Conservation (phyloP, 2,888 invertebrate genomes). For the Dioctria rufipes region DNA sequence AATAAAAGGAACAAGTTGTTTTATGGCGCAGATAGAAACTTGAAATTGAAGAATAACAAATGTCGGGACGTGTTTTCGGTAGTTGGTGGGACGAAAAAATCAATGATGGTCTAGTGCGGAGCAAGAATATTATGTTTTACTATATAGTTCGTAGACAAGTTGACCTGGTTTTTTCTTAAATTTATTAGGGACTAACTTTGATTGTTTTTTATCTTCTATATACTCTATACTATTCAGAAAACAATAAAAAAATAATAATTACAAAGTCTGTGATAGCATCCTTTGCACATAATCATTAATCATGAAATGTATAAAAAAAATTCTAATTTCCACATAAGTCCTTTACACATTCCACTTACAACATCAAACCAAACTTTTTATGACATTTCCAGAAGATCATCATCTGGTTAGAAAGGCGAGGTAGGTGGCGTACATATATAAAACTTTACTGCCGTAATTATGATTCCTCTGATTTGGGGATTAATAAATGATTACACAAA, state of each 20-base stretch:
- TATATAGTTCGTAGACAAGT: slow-evolving; percentile 14
- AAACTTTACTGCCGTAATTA: slow-evolving; percentile 56
- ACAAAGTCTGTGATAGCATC: slow-evolving; percentile 28
- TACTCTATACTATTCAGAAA: too few species aligned
- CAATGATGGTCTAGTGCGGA: slow-evolving; percentile 7
- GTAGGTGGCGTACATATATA: slow-evolving; percentile 42
- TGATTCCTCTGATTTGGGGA: slow-evolving; percentile 53
- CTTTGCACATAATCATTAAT: not conserved
- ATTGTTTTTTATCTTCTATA: not conserved
- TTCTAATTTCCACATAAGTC: slow-evolving; percentile 52
- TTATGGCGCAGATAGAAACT: slow-evolving; percentile 52
- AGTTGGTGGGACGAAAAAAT: slow-evolving; percentile 14
- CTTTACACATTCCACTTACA: slow-evolving; percentile 55
- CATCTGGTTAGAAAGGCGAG: not conserved
- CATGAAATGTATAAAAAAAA: too few species aligned
- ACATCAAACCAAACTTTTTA: not conserved
- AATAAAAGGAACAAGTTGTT: slow-evolving; percentile 30
- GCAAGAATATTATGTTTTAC: slow-evolving; percentile 16
- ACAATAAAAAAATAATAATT: slow-evolving; percentile 17
- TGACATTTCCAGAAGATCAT: not conserved
- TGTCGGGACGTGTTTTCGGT: slow-evolving; percentile 38
- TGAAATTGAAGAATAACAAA: slow-evolving; percentile 53
- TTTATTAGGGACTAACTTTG: not conserved
- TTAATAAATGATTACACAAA: slow-evolving; percentile 53
- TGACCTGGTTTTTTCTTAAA: not conserved